Conservation (phyloP, 35 echinoderm and acorn worm genomes). For the Patiria miniata region DNA sequence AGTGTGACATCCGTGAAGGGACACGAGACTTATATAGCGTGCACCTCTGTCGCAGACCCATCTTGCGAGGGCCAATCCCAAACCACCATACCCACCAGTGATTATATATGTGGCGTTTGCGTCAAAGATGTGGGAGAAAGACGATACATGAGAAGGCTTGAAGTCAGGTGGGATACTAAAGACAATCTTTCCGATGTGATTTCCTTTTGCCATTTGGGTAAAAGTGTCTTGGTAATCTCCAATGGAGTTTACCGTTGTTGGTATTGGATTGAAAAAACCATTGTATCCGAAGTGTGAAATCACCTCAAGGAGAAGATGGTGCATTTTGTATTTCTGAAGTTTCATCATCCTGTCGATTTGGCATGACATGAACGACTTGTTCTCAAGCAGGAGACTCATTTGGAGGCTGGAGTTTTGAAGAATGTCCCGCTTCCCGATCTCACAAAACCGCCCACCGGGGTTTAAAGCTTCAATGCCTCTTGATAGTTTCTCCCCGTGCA, state of each 20-base stretch:
- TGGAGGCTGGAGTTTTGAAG: constrained; percentile 49
- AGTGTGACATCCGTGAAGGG: not conserved
- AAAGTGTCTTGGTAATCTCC: constrained; percentile 1
- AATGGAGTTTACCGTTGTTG: constrained; percentile 41
- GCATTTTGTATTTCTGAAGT: constrained; percentile 23
- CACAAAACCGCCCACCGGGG: constrained; percentile 62
- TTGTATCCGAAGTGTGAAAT: not conserved
- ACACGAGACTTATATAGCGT: constrained; percentile 58
- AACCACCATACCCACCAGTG: constrained; percentile 56
- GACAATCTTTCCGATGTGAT: constrained; percentile 30
- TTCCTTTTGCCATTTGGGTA: not conserved
- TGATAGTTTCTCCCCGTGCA: constrained; percentile 43
- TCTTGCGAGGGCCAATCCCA: constrained; percentile 54
- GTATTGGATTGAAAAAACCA: constrained; percentile 33
- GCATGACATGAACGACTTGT: constrained; percentile 65
- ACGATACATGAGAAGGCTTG: constrained; percentile 30
- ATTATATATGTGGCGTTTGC: constrained; percentile 72
- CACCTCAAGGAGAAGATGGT: constrained; percentile 26
- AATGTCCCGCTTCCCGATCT: constrained; percentile 11
- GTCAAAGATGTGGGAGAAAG: constrained; percentile 56
- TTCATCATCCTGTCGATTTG: constrained; percentile 62
- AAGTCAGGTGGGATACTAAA: constrained; percentile 34
- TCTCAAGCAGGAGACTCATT: constrained; percentile 48
- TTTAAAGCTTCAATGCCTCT: constrained; percentile 55
- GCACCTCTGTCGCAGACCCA: constrained; percentile 82